Conservation (phyloP, 2,888 invertebrate species). For the Hanleya hanleyi region DNA sequence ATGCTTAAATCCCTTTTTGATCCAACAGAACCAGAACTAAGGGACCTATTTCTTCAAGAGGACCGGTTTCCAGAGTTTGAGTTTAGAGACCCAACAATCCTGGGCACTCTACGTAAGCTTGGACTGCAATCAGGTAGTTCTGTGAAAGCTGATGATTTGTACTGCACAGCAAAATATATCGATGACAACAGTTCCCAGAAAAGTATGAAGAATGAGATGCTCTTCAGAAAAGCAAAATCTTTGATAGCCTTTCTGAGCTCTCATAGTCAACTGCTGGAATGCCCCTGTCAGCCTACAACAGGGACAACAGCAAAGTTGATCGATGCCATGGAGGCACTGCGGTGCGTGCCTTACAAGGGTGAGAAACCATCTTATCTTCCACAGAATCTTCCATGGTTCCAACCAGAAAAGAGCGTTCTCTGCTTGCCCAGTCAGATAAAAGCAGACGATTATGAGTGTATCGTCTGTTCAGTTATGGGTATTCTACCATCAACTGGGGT, state of each 20-base stretch:
- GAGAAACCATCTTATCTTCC: slow-evolving; percentile 34
- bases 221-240: no score
- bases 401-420: slow-evolving; percentile 1
- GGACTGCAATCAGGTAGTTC: no score
- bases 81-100: slow-evolving; percentile 33
- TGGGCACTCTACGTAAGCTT: slow-evolving; percentile 37
- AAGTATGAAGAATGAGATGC: no score
- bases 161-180: no score
- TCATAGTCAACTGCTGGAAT: no score
- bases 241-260: no score
- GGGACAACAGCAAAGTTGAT: no score
- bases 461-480: slow-evolving; percentile 41
- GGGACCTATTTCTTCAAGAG: slow-evolving; percentile 43
- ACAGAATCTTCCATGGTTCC: slow-evolving; percentile 24
- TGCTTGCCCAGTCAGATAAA: slow-evolving; percentile 36
- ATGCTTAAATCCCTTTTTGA: slow-evolving; percentile 42
- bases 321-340: not conserved
- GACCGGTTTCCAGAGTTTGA: slow-evolving; percentile 46
- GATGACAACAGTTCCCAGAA: no score
- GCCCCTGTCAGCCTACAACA: no score
- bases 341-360: slow-evolving; percentile 32
- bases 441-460: no score
- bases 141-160: no score
- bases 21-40: slow-evolving; percentile 39
- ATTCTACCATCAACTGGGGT: slow-evolving; percentile 1